Evolutionary conservation across 1,140 invertebrate species (phyloP).

Genomic region (Drosophila sproati): DNA sequence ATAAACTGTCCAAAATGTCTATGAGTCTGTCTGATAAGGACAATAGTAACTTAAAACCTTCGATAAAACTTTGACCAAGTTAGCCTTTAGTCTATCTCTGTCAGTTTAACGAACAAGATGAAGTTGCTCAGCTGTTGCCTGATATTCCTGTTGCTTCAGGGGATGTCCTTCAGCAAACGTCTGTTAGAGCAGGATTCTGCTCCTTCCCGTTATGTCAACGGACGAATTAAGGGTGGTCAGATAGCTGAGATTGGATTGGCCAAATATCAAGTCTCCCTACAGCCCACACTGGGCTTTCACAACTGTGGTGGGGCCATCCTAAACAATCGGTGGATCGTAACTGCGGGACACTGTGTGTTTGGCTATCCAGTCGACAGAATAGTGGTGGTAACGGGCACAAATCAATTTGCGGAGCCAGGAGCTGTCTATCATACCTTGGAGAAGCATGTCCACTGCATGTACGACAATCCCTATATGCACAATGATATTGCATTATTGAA

Average conservation of each 20-base stretch:
- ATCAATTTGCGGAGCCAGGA: conserved; percentile 49
- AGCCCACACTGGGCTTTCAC: conserved; percentile 53
- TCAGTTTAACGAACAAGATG: conserved; percentile 41
- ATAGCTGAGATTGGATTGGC: conserved; percentile 78
- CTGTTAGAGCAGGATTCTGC: not conserved
- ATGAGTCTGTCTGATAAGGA: conserved; percentile 26
- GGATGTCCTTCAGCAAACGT: conserved; percentile 31
- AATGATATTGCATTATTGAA: conserved; percentile 86
- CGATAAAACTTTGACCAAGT: conserved; percentile 26
- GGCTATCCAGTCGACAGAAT: conserved; percentile 19
- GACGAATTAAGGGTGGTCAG: conserved; percentile 84
- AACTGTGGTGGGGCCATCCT: conserved; percentile 85
- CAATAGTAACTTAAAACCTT: not conserved
- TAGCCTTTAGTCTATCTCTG: conserved; percentile 15
- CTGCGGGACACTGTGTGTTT: conserved; percentile 84
- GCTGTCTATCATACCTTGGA: conserved; percentile 44
- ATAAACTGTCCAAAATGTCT: conserved; percentile 17
- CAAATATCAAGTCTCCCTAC: conserved; percentile 84
- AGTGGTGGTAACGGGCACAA: conserved; percentile 57
- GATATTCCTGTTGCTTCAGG: conserved; percentile 29
- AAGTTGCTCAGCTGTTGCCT: conserved; percentile 39
- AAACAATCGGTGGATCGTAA: conserved; percentile 78
- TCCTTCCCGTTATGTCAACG: not conserved
- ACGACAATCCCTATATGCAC: conserved; percentile 69
- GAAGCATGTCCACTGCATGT: conserved; percentile 61